Percentiles rank a stretch among this genome's conserved stretches.
Conservation (phyloP, 2,113 vertebrate genomes). For the Danionella cerebrum region DNA sequence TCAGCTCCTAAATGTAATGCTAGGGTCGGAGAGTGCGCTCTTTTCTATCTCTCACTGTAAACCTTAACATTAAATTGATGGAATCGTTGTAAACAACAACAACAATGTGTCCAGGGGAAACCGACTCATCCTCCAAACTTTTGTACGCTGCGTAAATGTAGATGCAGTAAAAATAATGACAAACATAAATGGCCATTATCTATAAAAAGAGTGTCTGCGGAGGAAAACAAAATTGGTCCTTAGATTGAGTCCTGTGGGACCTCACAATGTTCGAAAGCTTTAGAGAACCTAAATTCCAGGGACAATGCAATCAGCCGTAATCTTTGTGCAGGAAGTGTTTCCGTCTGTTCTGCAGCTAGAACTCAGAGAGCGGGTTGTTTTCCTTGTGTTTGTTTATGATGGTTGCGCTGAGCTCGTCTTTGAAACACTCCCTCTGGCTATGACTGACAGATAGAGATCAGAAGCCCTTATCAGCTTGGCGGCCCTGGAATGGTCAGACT, state of each 20-base stretch:
- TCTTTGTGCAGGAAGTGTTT: conserved; percentile 7
- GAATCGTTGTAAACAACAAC: no score
- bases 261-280: conserved; percentile 5
- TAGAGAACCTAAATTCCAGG: not conserved
- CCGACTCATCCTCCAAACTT: no score
- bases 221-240: conserved; percentile 3
- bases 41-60: no score
- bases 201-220: not conserved
- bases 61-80: no score
- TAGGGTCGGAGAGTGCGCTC: no score
- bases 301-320: conserved; percentile 10
- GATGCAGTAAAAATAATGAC: conserved; percentile 1
- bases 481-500: conserved; percentile 28
- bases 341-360: not conserved
- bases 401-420: conserved; percentile 19
- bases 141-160: not conserved
- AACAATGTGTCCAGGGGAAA: no score
- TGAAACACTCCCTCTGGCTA: conserved; percentile 42
- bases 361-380: not conserved
- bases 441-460: conserved; percentile 69
- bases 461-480: conserved; percentile 56
- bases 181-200: conserved; percentile 17
- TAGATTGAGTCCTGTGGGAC: conserved; percentile 25
- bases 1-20: no score
- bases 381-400: conserved; percentile 29